phyloP scores from a whole-genome alignment of 2,113 vertebrate genomes.

The Coreoperca whiteheadi region DNA sequence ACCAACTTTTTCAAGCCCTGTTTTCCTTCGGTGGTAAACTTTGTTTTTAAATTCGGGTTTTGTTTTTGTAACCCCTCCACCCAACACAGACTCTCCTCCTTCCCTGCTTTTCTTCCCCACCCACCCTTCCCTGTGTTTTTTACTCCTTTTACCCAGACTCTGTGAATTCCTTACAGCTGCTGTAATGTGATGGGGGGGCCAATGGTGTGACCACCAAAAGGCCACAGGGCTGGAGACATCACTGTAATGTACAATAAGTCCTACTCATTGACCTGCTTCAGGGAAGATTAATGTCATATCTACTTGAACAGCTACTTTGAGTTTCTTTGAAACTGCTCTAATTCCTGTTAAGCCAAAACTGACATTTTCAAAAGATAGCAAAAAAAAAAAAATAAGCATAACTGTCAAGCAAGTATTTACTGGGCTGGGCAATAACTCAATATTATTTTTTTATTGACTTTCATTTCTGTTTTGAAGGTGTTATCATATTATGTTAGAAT shows the following conservation, averaged over 20 bases:
- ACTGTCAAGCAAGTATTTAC: not conserved
- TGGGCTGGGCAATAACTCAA: not conserved
- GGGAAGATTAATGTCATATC: constrained; percentile 69
- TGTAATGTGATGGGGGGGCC: constrained; percentile 77
- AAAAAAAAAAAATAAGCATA: not conserved
- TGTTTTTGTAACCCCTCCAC: constrained; percentile 82
- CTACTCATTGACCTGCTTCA: constrained; percentile 64
- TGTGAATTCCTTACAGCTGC: constrained; percentile 78
- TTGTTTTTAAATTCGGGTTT: constrained; percentile 82
- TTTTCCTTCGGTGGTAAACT: constrained; percentile 83
- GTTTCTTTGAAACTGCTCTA: constrained; percentile 44
- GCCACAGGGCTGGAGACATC: constrained; percentile 76
- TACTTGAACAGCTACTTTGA: constrained; percentile 43
- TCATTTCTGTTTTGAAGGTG: not conserved
- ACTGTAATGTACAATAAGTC: constrained; percentile 77
- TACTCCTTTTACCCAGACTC: constrained; percentile 69
- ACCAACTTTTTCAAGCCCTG: constrained; percentile 54
- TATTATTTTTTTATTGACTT: not conserved
- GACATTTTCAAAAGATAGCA: constrained; percentile 2
- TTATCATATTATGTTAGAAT: not conserved
- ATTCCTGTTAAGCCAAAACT: not conserved
- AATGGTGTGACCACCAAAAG: constrained; percentile 66
- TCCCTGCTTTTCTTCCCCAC: constrained; percentile 15
- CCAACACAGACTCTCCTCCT: constrained; percentile 63
- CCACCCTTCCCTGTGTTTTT: constrained; percentile 48